Percentiles rank a stretch among this genome's conserved stretches.
These are phyloP conservation scores for Panulirus ornatus DNA, from an alignment of 1,140 invertebrate genomes.

Conservation along the genomic window DNA sequence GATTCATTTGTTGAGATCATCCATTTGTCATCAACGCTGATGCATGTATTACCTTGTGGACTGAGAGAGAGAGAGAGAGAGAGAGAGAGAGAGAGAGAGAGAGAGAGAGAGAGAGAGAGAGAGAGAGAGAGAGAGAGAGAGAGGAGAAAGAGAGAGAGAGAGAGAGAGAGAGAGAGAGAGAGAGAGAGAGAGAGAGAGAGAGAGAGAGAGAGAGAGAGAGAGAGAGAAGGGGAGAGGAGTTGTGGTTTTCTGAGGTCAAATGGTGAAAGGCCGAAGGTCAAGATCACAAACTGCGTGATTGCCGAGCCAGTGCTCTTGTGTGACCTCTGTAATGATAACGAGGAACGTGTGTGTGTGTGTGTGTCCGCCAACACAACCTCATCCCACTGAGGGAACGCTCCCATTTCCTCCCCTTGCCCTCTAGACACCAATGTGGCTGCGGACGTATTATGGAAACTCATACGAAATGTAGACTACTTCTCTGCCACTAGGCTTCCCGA, in stretches of 20 bases:
- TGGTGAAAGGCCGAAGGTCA: not conserved
- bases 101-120: slow-evolving; percentile 6
- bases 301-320: not conserved
- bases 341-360: no score
- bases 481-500: no score
- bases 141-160: not conserved
- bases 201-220: not conserved
- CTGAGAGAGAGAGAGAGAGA: not conserved
- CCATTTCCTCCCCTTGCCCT: no score
- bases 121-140: slow-evolving; percentile 6
- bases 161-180: not conserved
- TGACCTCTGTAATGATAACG: no score
- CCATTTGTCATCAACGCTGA: no score
- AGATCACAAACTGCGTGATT: not conserved
- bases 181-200: not conserved
- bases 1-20: no score
- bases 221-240: not conserved
- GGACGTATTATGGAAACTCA: no score
- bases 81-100: slow-evolving; percentile 3
- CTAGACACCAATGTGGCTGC: no score
- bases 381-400: no score
- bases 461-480: no score
- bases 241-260: not conserved
- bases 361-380: no score
- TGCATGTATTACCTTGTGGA: no score